These are phyloP conservation scores for Tachuris rubrigastra DNA, from an alignment of 2,113 vertebrate genomes.

Conservation along the genomic window DNA sequence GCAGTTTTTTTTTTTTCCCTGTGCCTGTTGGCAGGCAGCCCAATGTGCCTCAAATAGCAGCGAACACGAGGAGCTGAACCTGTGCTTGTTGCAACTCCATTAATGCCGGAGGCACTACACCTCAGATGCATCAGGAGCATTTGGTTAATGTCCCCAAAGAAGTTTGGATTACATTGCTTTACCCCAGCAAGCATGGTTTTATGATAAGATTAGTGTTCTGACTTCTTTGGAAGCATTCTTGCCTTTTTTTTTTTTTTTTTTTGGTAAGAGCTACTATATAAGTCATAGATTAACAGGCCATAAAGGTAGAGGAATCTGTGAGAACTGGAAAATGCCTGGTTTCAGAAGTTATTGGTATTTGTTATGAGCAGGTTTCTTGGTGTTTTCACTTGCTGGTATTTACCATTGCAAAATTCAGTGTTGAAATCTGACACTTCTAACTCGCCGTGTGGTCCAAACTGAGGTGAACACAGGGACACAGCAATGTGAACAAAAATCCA, in stretches of 20 bases:
- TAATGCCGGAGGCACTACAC: background rate
- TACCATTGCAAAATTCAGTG: background rate
- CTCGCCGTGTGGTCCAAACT: background rate
- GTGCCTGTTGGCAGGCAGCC: background rate
- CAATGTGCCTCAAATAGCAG: background rate
- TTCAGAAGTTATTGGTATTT: background rate
- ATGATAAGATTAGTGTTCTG: background rate
- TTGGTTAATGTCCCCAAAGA: background rate
- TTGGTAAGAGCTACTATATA: background rate
- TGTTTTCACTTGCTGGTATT: background rate
- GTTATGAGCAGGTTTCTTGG: background rate
- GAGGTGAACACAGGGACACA: background rate
- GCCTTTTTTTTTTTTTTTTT: background rate
- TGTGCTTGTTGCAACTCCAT: background rate
- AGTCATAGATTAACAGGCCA: background rate
- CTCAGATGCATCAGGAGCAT: background rate
- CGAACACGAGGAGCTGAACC: background rate
- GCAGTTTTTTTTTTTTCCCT: background rate
- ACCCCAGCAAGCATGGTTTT: background rate
- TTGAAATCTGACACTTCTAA: background rate
- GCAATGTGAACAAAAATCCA: conserved; percentile 21
- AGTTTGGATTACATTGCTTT: background rate
- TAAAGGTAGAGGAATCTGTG: background rate
- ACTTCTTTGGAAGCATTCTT: background rate
- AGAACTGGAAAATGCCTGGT: background rate